Evolutionary conservation across 2,113 vertebrate species (phyloP).

Genomic region (Pelmatolapia mariae): DNA sequence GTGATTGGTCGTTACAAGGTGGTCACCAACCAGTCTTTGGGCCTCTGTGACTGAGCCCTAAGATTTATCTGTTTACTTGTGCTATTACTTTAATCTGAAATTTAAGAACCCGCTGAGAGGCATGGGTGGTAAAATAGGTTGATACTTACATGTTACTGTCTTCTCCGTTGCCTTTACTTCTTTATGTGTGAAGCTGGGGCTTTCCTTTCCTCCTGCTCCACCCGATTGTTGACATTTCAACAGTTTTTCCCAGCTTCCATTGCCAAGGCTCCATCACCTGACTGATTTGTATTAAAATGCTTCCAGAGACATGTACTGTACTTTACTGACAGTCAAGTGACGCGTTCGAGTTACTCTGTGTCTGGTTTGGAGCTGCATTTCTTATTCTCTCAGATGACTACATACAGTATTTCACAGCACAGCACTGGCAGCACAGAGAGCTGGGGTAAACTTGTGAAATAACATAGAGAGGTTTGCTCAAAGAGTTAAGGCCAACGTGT

Average conservation of each 20-base stretch:
- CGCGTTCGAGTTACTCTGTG: background rate
- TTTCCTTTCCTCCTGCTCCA: background rate
- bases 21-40: background rate
- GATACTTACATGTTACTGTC: background rate
- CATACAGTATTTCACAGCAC: background rate
- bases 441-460: constrained; percentile 21
- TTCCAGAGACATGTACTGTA: background rate
- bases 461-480: constrained; percentile 34
- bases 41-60: background rate
- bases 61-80: background rate
- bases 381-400: constrained; percentile 8
- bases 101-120: background rate
- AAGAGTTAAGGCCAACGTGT: constrained; percentile 45
- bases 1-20: background rate
- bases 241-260: background rate
- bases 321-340: background rate
- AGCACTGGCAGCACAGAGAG: background rate
- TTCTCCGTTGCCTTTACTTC: background rate
- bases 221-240: background rate
- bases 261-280: background rate
- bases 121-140: background rate
- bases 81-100: background rate
- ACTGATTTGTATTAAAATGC: background rate
- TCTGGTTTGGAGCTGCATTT: constrained; percentile 12
- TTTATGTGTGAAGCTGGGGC: background rate